Percentiles rank a stretch among this genome's conserved stretches.
These are phyloP conservation scores for Perca fluviatilis DNA, from an alignment of 2,113 vertebrate genomes.

Conservation along the genomic window DNA sequence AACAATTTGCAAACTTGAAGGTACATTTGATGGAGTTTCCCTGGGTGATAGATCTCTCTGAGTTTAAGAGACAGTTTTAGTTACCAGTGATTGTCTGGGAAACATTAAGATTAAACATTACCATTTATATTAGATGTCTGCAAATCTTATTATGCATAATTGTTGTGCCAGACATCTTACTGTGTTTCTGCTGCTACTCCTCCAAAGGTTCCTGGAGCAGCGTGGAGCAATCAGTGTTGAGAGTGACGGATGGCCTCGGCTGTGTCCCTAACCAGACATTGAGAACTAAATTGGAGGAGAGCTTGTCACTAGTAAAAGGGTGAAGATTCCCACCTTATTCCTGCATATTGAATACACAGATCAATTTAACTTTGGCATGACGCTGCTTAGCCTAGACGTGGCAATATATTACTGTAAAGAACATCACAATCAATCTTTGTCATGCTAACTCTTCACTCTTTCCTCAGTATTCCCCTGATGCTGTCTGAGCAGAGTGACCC, in stretches of 20 bases:
- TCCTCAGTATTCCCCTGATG: conserved; percentile 92
- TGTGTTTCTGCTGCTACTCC: conserved; percentile 14
- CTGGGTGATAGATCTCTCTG: not conserved
- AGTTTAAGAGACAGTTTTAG: not conserved
- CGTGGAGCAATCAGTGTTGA: conserved; percentile 91
- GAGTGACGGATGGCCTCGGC: conserved; percentile 88
- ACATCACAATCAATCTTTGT: not conserved
- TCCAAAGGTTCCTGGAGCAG: conserved; percentile 90
- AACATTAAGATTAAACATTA: not conserved
- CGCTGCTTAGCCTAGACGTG: not conserved
- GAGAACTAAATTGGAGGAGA: conserved; percentile 89
- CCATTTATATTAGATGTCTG: not conserved
- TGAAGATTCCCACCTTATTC: conserved; percentile 62
- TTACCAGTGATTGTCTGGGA: not conserved
- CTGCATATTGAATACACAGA: not conserved
- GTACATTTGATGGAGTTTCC: not conserved
- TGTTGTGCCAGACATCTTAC: not conserved
- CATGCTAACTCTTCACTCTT: not conserved
- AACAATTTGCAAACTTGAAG: not conserved
- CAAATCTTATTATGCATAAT: not conserved
- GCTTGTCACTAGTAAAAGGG: conserved; percentile 91
- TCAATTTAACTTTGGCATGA: not conserved
- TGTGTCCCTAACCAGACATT: conserved; percentile 85
- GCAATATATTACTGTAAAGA: not conserved
- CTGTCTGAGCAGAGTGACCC: conserved; percentile 88